Evolutionary conservation across 2,888 invertebrate species (phyloP).

Genomic region (Caenorhabditis drosophilae): DNA sequence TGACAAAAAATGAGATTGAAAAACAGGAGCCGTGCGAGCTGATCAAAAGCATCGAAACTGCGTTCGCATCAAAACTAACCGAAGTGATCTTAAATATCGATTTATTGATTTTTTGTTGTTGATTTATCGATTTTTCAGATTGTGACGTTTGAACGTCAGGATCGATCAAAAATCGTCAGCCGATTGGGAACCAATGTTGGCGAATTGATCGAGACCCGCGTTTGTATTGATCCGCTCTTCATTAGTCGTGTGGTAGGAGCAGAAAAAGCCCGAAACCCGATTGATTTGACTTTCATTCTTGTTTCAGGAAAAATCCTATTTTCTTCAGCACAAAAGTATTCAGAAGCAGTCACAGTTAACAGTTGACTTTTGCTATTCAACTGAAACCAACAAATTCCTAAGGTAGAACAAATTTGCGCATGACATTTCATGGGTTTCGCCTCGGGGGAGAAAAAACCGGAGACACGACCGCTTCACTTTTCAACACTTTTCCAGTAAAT

Average conservation of each 20-base stretch:
- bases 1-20: slow-evolving; percentile 22
- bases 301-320: slow-evolving; percentile 40
- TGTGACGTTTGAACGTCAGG: slow-evolving; percentile 30
- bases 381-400: slow-evolving; percentile 5
- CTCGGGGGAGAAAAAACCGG: neutral
- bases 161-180: slow-evolving; percentile 27
- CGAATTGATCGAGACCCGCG: slow-evolving; percentile 25
- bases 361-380: slow-evolving; percentile 40
- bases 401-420: neutral
- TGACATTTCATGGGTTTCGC: no score
- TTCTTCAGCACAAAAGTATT: slow-evolving; percentile 35
- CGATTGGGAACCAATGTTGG: slow-evolving; percentile 33
- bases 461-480: neutral
- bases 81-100: slow-evolving; percentile 17
- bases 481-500: slow-evolving; percentile 20
- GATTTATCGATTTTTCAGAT: slow-evolving; percentile 10
- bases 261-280: no score
- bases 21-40: slow-evolving; percentile 24
- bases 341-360: slow-evolving; percentile 28
- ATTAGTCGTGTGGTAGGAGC: slow-evolving; percentile 28
- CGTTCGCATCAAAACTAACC: slow-evolving; percentile 33
- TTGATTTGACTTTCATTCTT: no score
- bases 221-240: slow-evolving; percentile 23
- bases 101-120: neutral
- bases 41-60: slow-evolving; percentile 28